phyloP scores from a whole-genome alignment of 2,113 vertebrate genomes.

The Centropristis striata region DNA sequence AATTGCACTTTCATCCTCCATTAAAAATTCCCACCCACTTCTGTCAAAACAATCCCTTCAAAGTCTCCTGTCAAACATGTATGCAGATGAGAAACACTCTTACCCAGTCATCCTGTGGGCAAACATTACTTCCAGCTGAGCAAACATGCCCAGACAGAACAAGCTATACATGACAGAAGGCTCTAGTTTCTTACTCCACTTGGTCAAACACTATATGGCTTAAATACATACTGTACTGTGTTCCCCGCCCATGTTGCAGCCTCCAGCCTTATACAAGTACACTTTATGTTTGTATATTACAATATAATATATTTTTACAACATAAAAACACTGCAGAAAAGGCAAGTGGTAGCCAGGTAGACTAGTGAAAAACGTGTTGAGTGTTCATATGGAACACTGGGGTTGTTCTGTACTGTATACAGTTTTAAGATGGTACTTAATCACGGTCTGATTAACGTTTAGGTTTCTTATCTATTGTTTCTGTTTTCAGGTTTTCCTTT shows the following conservation, averaged over 20 bases:
- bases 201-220: slow-evolving; percentile 54
- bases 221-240: slow-evolving; percentile 44
- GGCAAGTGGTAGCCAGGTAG: background rate
- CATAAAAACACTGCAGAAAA: background rate
- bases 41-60: slow-evolving; percentile 82
- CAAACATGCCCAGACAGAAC: slow-evolving; percentile 78
- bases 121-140: slow-evolving; percentile 83
- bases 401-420: background rate
- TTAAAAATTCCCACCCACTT: slow-evolving; percentile 77
- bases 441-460: slow-evolving; percentile 6
- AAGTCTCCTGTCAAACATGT: slow-evolving; percentile 76
- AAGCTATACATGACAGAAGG: slow-evolving; percentile 69
- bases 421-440: slow-evolving; percentile 9
- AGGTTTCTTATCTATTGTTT: slow-evolving; percentile 14
- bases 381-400: background rate
- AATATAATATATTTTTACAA: background rate
- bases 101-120: slow-evolving; percentile 74
- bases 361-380: background rate
- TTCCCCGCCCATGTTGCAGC: slow-evolving; percentile 18
- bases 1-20: slow-evolving; percentile 73
- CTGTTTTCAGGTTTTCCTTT: background rate
- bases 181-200: slow-evolving; percentile 66
- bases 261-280: background rate
- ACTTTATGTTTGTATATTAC: background rate
- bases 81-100: slow-evolving; percentile 81